phyloP scores from a whole-genome alignment of 2,113 vertebrate species.

The human region DNA sequence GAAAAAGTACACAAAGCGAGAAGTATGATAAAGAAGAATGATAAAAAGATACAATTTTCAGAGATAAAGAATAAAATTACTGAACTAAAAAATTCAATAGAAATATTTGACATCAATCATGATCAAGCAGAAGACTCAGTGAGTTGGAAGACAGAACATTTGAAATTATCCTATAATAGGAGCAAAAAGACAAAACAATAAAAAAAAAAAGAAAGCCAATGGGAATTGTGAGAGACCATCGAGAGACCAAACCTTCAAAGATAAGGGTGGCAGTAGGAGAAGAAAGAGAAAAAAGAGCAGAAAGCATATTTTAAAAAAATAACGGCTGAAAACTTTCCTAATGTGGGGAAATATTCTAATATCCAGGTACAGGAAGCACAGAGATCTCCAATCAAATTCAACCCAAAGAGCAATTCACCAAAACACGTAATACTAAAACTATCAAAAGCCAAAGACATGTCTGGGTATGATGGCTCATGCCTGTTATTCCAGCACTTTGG shows the following conservation, averaged over 20 bases:
- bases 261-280: too few species aligned
- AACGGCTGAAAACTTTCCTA: too few species aligned
- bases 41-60: neutral
- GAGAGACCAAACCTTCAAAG: neutral
- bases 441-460: too few species aligned
- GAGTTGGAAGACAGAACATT: neutral
- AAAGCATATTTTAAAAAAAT: too few species aligned
- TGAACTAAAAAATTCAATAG: neutral
- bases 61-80: neutral
- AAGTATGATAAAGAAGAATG: neutral
- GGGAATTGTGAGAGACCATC: neutral
- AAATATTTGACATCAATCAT: neutral
- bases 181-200: neutral
- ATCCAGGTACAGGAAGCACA: too few species aligned
- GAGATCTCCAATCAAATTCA: too few species aligned
- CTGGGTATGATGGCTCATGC: too few species aligned
- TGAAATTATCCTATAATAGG: neutral
- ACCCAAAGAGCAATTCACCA: too few species aligned
- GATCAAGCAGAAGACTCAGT: neutral
- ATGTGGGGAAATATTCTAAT: too few species aligned
- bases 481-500: too few species aligned
- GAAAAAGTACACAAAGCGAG: neutral
- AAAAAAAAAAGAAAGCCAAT: neutral
- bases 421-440: too few species aligned
- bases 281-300: too few species aligned